Conservation (phyloP, 2,797 vertebrate species). For the Cossypha caffra region DNA sequence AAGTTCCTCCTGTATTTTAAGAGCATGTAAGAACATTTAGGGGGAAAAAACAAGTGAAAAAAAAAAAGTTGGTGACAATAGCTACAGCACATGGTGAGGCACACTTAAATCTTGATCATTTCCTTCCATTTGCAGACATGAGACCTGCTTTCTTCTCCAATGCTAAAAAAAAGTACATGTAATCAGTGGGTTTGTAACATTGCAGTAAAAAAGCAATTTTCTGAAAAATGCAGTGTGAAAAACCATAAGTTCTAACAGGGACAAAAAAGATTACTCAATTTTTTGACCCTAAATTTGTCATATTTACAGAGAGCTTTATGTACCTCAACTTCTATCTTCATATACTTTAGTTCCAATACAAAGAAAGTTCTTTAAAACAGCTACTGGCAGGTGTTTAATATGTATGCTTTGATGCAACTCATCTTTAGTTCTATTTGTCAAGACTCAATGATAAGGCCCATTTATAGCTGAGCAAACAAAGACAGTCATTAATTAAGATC, state of each 20-base stretch:
- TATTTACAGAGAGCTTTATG: not conserved
- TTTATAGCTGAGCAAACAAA: not conserved
- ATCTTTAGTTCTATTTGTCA: not conserved
- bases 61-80: not conserved
- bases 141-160: not conserved
- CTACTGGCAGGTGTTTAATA: not conserved
- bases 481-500: not conserved
- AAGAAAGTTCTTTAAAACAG: conserved; percentile 25
- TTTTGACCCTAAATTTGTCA: not conserved
- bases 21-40: fast-evolving
- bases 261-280: not conserved
- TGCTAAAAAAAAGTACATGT: not conserved
- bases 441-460: not conserved
- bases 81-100: not conserved
- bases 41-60: fast-evolving
- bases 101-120: not conserved
- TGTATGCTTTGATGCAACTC: not conserved
- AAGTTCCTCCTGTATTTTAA: not conserved
- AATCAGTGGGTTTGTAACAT: not conserved
- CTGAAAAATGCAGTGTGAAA: not conserved
- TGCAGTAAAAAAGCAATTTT: not conserved
- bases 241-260: not conserved
- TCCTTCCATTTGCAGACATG: not conserved
- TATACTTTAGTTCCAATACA: not conserved
- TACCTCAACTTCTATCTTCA: not conserved